phyloP scores from a whole-genome alignment of 2,888 invertebrate genomes.

The Homarus gammarus region DNA sequence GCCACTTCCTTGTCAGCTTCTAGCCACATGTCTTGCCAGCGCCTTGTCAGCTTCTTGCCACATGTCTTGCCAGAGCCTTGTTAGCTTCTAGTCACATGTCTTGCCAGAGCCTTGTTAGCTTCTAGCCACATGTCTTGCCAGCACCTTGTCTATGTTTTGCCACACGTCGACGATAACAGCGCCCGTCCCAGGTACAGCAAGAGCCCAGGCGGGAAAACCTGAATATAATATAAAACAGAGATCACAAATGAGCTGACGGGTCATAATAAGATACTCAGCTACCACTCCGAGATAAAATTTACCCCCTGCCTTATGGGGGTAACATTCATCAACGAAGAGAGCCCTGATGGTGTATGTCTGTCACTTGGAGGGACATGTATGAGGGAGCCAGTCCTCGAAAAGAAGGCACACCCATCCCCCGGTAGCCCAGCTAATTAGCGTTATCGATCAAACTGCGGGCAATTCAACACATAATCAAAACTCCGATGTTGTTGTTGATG shows the following conservation, averaged over 20 bases:
- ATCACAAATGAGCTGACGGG: not conserved
- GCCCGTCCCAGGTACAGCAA: not conserved
- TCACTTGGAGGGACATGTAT: not conserved
- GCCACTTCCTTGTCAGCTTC: too few species aligned
- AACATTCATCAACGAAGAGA: not conserved
- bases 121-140: too few species aligned
- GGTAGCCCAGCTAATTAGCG: constrained; percentile 8
- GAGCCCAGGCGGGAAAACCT: not conserved
- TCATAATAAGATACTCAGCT: not conserved
- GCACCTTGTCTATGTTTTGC: too few species aligned
- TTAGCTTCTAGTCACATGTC: too few species aligned
- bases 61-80: too few species aligned
- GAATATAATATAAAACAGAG: not conserved
- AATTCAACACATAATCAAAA: not conserved
- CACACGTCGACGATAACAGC: not conserved
- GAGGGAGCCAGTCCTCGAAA: not conserved
- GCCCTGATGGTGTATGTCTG: not conserved
- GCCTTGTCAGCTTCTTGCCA: too few species aligned
- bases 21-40: too few species aligned
- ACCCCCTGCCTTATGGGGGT: not conserved
- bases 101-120: too few species aligned
- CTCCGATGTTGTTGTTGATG: not conserved
- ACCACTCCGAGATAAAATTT: not conserved
- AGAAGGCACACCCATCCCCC: not conserved
- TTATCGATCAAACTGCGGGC: not conserved